A percentile compares a stretch with the other conserved stretches of the same genome.
These are phyloP conservation scores for Cremastinae sp. DNA, from an alignment of 2,888 invertebrate genomes.

Conservation along the genomic window DNA sequence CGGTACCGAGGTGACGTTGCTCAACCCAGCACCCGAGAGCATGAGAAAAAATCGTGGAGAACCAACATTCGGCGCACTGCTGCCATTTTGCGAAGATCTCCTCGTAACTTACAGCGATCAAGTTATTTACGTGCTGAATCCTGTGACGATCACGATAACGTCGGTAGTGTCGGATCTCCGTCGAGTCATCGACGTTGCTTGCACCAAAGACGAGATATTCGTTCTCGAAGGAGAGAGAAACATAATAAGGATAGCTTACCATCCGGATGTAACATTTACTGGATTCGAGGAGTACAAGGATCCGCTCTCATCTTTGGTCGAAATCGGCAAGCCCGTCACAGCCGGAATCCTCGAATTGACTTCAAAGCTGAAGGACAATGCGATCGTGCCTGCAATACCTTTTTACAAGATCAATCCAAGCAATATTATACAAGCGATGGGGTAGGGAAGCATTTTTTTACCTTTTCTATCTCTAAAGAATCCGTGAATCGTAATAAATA, in stretches of 20 bases:
- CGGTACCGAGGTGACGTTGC: constrained; percentile 85
- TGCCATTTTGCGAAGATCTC: constrained; percentile 87
- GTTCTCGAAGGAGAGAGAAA: constrained; percentile 90
- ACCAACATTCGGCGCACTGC: constrained; percentile 85
- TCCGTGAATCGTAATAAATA: background rate
- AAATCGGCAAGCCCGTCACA: constrained; percentile 76
- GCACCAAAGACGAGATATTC: constrained; percentile 89
- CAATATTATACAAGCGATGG: constrained; percentile 75
- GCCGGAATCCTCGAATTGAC: constrained; percentile 77
- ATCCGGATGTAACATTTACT: constrained; percentile 84
- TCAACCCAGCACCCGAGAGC: constrained; percentile 85
- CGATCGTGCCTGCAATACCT: constrained; percentile 77
- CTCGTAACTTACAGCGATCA: constrained; percentile 88
- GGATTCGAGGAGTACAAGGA: constrained; percentile 59
- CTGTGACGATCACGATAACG: constrained; percentile 81
- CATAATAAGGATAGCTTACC: constrained; percentile 88
- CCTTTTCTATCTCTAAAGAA: background rate
- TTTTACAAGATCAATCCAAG: constrained; percentile 76
- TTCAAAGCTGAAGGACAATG: constrained; percentile 78
- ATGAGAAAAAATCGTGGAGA: constrained; percentile 81
- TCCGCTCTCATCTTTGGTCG: constrained; percentile 70
- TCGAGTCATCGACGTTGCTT: constrained; percentile 81
- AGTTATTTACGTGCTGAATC: constrained; percentile 88
- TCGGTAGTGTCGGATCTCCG: constrained; percentile 75
- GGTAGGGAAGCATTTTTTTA: constrained; percentile 63